Percentiles rank a stretch among this genome's conserved stretches.
These are phyloP conservation scores for Brachionus asplanchnoidis DNA, from an alignment of 1,140 invertebrate species.

Conservation along the genomic window DNA sequence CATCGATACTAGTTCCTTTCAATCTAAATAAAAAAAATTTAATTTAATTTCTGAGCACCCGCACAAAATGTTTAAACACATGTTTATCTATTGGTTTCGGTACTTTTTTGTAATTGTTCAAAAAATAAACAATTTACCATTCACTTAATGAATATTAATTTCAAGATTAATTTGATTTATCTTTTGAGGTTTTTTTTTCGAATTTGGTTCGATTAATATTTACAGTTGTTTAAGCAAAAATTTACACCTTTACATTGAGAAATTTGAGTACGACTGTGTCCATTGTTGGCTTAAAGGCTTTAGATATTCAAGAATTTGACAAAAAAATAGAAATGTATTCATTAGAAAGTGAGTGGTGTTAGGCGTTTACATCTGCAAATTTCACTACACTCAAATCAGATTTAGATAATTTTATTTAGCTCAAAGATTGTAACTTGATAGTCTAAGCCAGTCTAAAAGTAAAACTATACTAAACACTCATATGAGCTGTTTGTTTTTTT, in stretches of 20 bases:
- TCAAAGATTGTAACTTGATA: not conserved
- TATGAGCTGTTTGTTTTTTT: not conserved
- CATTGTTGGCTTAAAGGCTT: not conserved
- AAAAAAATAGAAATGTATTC: not conserved
- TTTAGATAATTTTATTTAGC: conserved; percentile 11
- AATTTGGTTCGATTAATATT: not conserved
- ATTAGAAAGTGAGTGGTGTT: not conserved
- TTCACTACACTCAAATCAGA: not conserved
- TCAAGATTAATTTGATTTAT: conserved; percentile 1
- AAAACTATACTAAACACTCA: not conserved
- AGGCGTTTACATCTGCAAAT: not conserved
- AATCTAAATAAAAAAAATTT: not conserved
- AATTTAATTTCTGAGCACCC: conserved; percentile 1
- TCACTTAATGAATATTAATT: conserved; percentile 28
- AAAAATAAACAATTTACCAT: conserved; percentile 8
- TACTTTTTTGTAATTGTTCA: conserved; percentile 8
- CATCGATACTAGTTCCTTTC: not conserved
- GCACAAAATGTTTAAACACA: conserved; percentile 15
- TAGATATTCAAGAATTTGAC: not conserved
- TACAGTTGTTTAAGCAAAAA: not conserved
- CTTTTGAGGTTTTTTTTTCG: not conserved
- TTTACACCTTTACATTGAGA: not conserved
- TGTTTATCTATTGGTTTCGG: conserved; percentile 20
- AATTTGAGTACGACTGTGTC: not conserved
- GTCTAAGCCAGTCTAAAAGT: not conserved